These are phyloP conservation scores for Ia io DNA, from an alignment of 2,113 vertebrate species.

Conservation along the genomic window DNA sequence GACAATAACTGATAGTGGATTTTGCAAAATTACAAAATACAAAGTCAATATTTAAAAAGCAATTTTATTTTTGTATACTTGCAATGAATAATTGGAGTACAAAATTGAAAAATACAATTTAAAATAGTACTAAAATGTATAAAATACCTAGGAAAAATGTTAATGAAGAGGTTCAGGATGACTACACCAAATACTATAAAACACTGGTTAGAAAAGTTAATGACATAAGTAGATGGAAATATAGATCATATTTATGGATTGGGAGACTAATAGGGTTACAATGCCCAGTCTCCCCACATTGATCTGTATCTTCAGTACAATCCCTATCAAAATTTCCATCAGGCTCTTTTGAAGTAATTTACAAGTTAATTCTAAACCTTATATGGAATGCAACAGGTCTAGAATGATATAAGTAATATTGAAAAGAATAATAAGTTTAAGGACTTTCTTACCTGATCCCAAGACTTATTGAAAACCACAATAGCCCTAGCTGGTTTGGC, in stretches of 20 bases:
- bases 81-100: neutral
- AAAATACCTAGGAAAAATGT: neutral
- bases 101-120: neutral
- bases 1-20: neutral
- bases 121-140: neutral
- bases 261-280: neutral
- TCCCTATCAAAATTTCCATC: neutral
- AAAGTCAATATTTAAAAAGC: neutral
- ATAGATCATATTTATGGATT: neutral
- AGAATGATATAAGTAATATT: neutral
- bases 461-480: neutral
- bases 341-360: constrained; percentile 9
- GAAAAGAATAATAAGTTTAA: neutral
- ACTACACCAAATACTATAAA: neutral
- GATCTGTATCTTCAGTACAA: neutral
- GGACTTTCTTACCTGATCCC: neutral
- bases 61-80: constrained; percentile 1
- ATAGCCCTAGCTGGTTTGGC: too few species aligned
- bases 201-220: neutral
- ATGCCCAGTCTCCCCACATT: neutral
- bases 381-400: neutral
- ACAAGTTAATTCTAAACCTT: constrained; percentile 14
- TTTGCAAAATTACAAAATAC: neutral
- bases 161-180: neutral
- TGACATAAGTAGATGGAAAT: neutral